Evolutionary conservation across 2,113 vertebrate species (phyloP), one percentile per base, ranked within the genome.

Genomic region (Oreochromis aureus): DNA sequence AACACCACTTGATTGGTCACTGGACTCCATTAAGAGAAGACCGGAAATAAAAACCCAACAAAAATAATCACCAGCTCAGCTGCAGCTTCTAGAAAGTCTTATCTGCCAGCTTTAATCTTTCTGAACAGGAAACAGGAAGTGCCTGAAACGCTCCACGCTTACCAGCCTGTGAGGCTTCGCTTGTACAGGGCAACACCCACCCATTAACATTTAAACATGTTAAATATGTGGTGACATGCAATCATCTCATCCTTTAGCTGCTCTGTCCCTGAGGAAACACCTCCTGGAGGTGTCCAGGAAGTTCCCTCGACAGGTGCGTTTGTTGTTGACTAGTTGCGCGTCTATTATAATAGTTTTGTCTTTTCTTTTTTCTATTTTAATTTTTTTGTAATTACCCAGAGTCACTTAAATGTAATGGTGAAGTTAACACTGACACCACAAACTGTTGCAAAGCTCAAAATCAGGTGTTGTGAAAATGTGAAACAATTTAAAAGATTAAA

Each of bases 381-480:
- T 22, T 69, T 9, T 0, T 73, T 48, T 48, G 3, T 0, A 11
- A 18, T 48, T 18, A 30, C 2, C 4, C 48, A 19, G 48, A 4
- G 7, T 19, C 4, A 19, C 69, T 30, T 48, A 48, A 44, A 10
- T 48, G 15, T 44, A 30, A 18, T 3, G 22, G 30, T 18, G 24
- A 27, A 3, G 11, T 41, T 41, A 44, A 6, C 30, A 19, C 16
- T 34, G 30, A 34, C 11, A 69, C 61, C 19, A 0, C 10, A 39
- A 69, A 69, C 63, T 12, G 61, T 1, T 3, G 18, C 10, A 36
- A 27, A 46, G 13, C 39, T 27, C 36, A 0, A 76, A 76, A 66
- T 39, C 61, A 46, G 0, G 13, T 71, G n/a, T 71, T 44, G n/a
- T 73, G 22, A 73, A 46, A 73, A 73, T 73, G 39, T 27, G 66